phyloP scores from a whole-genome alignment of 2,888 invertebrate species.

The Lumbricus terrestris region DNA sequence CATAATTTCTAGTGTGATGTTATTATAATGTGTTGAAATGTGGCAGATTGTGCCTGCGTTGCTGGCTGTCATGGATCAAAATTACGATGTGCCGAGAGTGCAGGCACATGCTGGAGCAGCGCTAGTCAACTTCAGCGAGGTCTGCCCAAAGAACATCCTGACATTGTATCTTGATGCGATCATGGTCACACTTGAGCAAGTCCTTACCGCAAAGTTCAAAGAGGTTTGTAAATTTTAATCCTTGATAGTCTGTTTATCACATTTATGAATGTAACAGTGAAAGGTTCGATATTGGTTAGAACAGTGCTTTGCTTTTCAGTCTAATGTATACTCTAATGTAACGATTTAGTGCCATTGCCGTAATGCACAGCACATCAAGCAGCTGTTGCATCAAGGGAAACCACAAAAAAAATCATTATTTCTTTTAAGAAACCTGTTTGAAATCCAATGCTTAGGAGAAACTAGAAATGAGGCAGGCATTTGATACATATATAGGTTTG shows the following conservation, averaged over 20 bases:
- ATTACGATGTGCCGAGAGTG: constrained; percentile 87
- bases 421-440: background rate
- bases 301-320: background rate
- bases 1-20: background rate
- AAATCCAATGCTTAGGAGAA: background rate
- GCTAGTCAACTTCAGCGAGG: constrained; percentile 97
- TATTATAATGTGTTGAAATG: background rate
- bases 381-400: background rate
- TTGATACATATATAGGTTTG: background rate
- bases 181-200: constrained; percentile 74
- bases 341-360: background rate
- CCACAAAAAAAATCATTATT: background rate
- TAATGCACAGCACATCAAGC: background rate
- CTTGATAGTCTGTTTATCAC: background rate
- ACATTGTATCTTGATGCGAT: constrained; percentile 85
- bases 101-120: constrained; percentile 89
- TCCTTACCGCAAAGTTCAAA: constrained; percentile 87
- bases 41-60: constrained; percentile 78
- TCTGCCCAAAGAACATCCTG: constrained; percentile 91
- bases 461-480: background rate
- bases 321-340: background rate
- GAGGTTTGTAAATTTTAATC: constrained; percentile 66
- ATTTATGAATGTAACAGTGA: background rate
- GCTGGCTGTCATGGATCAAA: constrained; percentile 81
- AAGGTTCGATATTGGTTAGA: too few relatives aligned